Percentiles rank a stretch among this genome's conserved stretches.
These are phyloP conservation scores for Larimichthys crocea DNA, from an alignment of 2,113 vertebrate genomes.

Conservation along the genomic window DNA sequence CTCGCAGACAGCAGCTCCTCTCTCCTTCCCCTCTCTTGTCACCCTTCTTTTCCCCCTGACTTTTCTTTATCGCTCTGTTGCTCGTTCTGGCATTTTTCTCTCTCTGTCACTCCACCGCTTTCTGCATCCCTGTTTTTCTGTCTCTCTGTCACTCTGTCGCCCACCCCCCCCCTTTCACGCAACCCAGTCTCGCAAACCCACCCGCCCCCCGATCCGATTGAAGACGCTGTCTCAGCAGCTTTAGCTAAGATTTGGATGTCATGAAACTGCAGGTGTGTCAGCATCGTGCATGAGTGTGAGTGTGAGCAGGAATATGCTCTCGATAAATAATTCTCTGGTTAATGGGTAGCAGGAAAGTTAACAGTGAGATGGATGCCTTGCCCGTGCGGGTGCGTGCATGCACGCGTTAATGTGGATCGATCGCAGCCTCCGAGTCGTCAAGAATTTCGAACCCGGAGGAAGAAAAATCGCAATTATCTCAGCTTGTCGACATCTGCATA, in stretches of 20 bases:
- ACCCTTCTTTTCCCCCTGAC: slow-evolving; percentile 45
- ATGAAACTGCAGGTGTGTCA: slow-evolving; percentile 74
- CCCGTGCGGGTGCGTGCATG: slow-evolving; percentile 2
- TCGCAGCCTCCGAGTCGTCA: slow-evolving; percentile 25
- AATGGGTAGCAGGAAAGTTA: slow-evolving; percentile 58
- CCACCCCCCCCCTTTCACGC: slow-evolving; percentile 7
- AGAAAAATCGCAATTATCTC: slow-evolving; percentile 56
- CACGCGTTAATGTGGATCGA: slow-evolving; percentile 35
- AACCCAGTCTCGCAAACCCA: slow-evolving; percentile 29
- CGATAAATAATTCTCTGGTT: slow-evolving; percentile 70
- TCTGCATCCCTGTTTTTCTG: slow-evolving; percentile 60
- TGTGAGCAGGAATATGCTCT: slow-evolving; percentile 36
- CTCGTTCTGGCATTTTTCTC: slow-evolving; percentile 46
- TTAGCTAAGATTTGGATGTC: slow-evolving; percentile 69
- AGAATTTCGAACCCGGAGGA: slow-evolving; percentile 20
- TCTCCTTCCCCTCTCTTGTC: slow-evolving; percentile 52
- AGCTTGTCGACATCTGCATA: slow-evolving; percentile 50
- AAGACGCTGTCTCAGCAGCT: slow-evolving; percentile 78
- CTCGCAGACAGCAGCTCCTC: slow-evolving; percentile 48
- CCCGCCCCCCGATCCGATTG: not conserved
- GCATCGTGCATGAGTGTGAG: slow-evolving; percentile 30
- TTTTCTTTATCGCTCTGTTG: slow-evolving; percentile 63
- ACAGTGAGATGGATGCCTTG: slow-evolving; percentile 43
- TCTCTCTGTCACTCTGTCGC: slow-evolving; percentile 61
- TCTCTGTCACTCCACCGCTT: slow-evolving; percentile 63